Evolutionary conservation across 2,888 invertebrate genomes (phyloP).

Genomic region (Platycheirus rosarum): DNA sequence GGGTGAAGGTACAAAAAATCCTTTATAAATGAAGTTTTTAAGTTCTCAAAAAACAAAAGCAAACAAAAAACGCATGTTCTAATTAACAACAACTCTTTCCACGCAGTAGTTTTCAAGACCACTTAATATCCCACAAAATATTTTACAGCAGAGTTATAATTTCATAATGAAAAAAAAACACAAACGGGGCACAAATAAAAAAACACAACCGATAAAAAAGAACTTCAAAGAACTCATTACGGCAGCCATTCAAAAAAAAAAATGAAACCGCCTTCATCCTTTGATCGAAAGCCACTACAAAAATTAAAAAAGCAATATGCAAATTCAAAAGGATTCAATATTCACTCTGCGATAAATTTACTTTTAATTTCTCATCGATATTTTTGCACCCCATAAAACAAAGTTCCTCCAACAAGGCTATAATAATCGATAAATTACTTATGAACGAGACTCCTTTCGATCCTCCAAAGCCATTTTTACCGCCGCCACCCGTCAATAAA

Average conservation of each 20-base stretch:
- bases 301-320: slow-evolving; percentile 46
- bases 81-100: not conserved
- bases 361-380: slow-evolving; percentile 63
- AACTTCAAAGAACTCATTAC: slow-evolving; percentile 18
- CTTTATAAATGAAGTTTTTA: too few relatives aligned
- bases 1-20: too few relatives aligned
- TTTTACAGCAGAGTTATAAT: not conserved
- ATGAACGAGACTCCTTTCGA: slow-evolving; percentile 34
- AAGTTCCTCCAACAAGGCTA: slow-evolving; percentile 47
- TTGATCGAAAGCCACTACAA: slow-evolving; percentile 29
- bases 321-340: slow-evolving; percentile 61
- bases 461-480: not conserved
- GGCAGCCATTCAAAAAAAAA: not conserved
- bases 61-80: not conserved
- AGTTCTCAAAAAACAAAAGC: too few relatives aligned
- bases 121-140: not conserved
- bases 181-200: not conserved
- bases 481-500: not conserved
- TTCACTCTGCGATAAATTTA: slow-evolving; percentile 44
- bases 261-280: slow-evolving; percentile 5
- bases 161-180: not conserved
- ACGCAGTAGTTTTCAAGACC: not conserved
- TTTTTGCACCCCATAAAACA: slow-evolving; percentile 65
- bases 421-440: slow-evolving; percentile 72
- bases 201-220: slow-evolving; percentile 12